A percentile compares a stretch with the other conserved stretches of the same genome.
These are phyloP conservation scores for Hippocampus abdominalis DNA, from an alignment of 2,113 vertebrate genomes.

Conservation along the genomic window DNA sequence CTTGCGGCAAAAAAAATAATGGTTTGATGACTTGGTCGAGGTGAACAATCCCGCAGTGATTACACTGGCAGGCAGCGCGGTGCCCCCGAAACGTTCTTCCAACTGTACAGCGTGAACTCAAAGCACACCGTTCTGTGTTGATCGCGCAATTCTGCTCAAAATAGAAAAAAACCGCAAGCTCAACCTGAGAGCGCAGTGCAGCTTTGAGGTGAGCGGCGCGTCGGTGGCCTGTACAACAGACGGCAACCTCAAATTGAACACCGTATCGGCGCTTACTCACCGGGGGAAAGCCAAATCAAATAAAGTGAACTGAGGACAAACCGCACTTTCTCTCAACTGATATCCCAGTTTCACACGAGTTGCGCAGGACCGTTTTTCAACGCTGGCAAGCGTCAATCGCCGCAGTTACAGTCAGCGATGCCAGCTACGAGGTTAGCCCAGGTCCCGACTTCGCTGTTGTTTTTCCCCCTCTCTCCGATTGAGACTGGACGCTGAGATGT, in stretches of 20 bases:
- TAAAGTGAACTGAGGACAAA: slow-evolving; percentile 24
- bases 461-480: not conserved
- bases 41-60: not conserved
- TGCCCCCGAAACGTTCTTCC: not conserved
- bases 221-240: not conserved
- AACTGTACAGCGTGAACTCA: not conserved
- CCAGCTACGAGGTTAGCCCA: not conserved
- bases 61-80: not conserved
- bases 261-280: slow-evolving; percentile 21
- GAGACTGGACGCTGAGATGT: not conserved
- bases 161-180: slow-evolving; percentile 7
- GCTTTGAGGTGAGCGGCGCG: slow-evolving; percentile 6
- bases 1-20: not conserved
- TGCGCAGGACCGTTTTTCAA: slow-evolving; percentile 10
- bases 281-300: slow-evolving; percentile 29
- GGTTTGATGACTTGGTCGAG: not conserved
- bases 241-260: slow-evolving; percentile 19
- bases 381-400: slow-evolving; percentile 24
- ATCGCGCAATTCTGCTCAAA: slow-evolving; percentile 13
- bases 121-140: slow-evolving; percentile 20
- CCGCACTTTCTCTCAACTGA: slow-evolving; percentile 23
- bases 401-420: not conserved
- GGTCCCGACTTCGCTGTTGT: not conserved
- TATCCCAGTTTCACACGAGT: slow-evolving; percentile 12
- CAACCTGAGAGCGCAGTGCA: not conserved